Percentiles rank a stretch among this genome's conserved stretches.
Evolutionary conservation across 2,113 vertebrate genomes (phyloP).

Genomic region (Burhinus oedicnemus): DNA sequence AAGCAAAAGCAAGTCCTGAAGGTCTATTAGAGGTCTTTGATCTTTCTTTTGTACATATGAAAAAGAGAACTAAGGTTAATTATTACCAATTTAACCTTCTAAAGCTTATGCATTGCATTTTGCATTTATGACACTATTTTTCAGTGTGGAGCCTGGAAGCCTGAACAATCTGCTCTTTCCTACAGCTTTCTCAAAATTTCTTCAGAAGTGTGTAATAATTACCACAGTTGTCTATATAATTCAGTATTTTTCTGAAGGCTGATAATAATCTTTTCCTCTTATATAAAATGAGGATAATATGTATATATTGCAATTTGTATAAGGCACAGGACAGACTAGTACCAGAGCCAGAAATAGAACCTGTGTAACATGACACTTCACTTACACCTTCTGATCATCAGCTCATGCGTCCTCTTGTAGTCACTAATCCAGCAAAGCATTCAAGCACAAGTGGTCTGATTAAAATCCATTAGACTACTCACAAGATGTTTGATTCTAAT

Average conservation of each 20-base stretch:
- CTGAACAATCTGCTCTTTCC: background rate
- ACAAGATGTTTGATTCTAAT: background rate
- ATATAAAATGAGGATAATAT: background rate
- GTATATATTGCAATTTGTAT: background rate
- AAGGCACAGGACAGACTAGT: background rate
- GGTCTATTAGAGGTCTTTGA: constrained; percentile 4
- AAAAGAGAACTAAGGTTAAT: constrained; percentile 24
- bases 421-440: background rate
- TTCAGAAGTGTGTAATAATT: background rate
- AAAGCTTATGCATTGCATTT: background rate
- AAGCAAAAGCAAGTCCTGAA: background rate
- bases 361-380: background rate
- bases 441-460: background rate
- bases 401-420: background rate
- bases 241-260: background rate
- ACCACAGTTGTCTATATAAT: background rate
- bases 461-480: background rate
- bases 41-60: constrained; percentile 15
- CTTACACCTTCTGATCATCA: background rate
- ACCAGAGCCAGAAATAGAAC: background rate
- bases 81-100: background rate
- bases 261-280: background rate
- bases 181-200: background rate
- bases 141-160: background rate
- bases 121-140: background rate